Base-by-base conservation (phyloP, 2,113 vertebrate species). In the Onychostoma macrolepis region DNA sequence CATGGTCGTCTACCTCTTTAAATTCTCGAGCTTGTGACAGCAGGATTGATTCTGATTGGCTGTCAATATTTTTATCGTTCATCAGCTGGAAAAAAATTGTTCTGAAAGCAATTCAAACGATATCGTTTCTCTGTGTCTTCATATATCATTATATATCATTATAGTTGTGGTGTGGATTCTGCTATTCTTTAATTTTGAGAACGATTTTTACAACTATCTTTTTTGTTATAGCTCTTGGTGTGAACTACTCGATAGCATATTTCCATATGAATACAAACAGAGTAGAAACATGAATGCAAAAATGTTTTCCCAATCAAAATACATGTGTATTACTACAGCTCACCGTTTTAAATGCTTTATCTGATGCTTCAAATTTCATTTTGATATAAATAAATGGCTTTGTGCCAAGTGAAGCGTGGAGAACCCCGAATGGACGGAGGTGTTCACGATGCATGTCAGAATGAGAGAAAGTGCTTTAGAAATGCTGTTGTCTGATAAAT, bases 361-460 rank as follows among this genome's bases (percentile, higher is more conserved):
- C 72, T 5, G 36, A 58, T 48, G n/a, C n/a, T 61, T 79, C 77
- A 84, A 80, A 88, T 90, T 91, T 88, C 89, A 85, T 86, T 93
- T 84, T 87, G 87, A 87, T 76, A 86, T 77, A 84, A 89, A 91
- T 90, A 89, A 91, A 90, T 90, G 87, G 86, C 74, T 86, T 72
- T 83, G 82, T 82, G 71, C 15, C 78, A 19, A 63, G 74, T 28
- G 11, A 53, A 38, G 41, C 15, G 24, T 21, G 11, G 30, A 43
- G 67, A 41, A 33, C 45, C 15, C n/a, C 69, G 69, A 74, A 76
- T 28, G 30, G 67, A 83, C n/a, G 10, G 63, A 17, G 61, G 9
- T 28, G 76, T 63, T 36, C 58, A 72, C 19, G 10, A 38, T 12
- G 15, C 69, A 56, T 33, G 61, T 53, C 72, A 69, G 15, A 45